Conservation (phyloP, 2,888 invertebrate species). For the Leptinotarsa rubiginosa region DNA sequence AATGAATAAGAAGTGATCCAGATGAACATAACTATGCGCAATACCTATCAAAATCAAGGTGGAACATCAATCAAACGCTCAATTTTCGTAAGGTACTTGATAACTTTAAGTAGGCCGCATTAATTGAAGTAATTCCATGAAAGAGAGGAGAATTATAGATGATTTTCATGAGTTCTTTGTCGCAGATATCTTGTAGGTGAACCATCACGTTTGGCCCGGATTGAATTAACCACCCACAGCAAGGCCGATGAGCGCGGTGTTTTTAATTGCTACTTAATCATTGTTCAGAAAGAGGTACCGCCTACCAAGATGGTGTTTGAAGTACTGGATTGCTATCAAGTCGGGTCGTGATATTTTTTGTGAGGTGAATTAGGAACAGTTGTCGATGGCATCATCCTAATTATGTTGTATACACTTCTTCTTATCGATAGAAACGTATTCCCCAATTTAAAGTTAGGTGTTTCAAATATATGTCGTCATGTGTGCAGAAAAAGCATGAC, state of each 20-base stretch:
- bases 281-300: conserved; percentile 19
- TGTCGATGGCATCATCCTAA: neutral
- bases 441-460: too few relatives aligned
- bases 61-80: neutral
- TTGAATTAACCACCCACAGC: conserved; percentile 38
- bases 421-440: too few relatives aligned
- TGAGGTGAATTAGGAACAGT: neutral
- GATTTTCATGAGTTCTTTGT: conserved; percentile 1
- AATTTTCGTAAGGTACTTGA: conserved; percentile 2
- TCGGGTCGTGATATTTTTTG: neutral
- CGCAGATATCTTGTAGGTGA: conserved; percentile 2
- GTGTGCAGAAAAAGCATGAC: too few relatives aligned
- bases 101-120: neutral
- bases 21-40: neutral
- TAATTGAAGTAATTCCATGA: neutral
- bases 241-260: conserved; percentile 35
- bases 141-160: neutral
- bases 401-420: neutral
- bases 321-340: neutral
- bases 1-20: neutral
- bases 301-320: neutral
- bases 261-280: conserved; percentile 36
- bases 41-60: neutral
- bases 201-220: conserved; percentile 28
- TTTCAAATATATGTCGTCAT: too few relatives aligned